phyloP scores from a whole-genome alignment of 2,113 vertebrate species.

The Micromys minutus region DNA sequence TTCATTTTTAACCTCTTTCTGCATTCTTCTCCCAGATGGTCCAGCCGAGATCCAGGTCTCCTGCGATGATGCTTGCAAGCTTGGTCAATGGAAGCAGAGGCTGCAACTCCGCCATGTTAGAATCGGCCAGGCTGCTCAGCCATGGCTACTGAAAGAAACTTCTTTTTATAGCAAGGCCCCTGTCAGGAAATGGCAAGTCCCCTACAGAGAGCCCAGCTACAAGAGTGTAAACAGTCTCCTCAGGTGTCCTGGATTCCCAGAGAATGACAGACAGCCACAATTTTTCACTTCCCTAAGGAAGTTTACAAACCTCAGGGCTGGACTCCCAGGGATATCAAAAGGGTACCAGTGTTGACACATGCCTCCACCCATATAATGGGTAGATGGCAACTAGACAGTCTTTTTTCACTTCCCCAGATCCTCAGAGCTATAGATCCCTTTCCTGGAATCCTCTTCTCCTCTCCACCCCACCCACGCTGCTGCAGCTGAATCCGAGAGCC shows the following conservation, averaged over 20 bases:
- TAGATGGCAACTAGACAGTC: not conserved
- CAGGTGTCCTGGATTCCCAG: not conserved
- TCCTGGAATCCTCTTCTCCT: not conserved
- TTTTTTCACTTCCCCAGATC: not conserved
- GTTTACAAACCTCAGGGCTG: not conserved
- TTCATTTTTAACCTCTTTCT: not conserved
- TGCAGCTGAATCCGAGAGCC: too few species aligned
- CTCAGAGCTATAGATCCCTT: not conserved
- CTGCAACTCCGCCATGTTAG: not conserved
- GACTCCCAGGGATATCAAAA: not conserved
- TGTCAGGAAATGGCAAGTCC: not conserved
- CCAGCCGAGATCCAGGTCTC: not conserved
- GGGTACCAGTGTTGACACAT: not conserved
- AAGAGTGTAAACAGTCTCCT: not conserved
- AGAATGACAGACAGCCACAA: not conserved
- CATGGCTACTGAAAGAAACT: not conserved
- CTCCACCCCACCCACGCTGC: not conserved
- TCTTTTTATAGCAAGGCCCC: not conserved
- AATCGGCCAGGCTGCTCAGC: not conserved
- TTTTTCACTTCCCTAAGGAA: not conserved
- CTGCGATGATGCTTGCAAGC: not conserved
- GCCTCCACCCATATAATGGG: not conserved
- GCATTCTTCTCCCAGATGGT: not conserved
- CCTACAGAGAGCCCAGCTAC: not conserved
- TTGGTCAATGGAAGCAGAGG: not conserved